Evolutionary conservation across 35 echinoderm and acorn worm genomes (phyloP), one percentile per base, ranked within the genome.

Genomic region (Apostichopus parvimensis): DNA sequence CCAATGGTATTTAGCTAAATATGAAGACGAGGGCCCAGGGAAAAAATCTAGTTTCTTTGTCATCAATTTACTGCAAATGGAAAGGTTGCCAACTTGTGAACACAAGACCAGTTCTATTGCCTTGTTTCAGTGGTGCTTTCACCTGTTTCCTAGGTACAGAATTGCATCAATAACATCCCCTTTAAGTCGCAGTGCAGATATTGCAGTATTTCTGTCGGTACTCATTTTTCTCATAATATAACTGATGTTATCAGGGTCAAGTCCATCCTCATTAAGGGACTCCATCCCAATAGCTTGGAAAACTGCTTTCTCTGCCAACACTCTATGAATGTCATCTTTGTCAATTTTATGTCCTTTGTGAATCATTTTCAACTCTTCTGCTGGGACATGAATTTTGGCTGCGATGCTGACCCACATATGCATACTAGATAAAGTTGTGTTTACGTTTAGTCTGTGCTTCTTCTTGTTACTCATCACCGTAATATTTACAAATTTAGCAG

Each of bases 221-320:
- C 80, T 91, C 45, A 93, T 86, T 53, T 92, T 82, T 18, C 57
- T 26, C 72, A 95, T 88, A 4, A 98, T 79, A 15, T 72, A 84
- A 28, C 91, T 76, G 59, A 98, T 86, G 72, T 93, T 77, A 5
- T 59, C 57, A 3, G 83, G 21, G 25, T 93, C 85, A 15, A 98
- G 78, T 14, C 90, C 94, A 18, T 95, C 93, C 84, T 98, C 96
- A 73, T 75, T 94, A 75, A 95, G 92, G 53, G 89, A 77, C 54
- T 77, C 80, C 20, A 95, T 94, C 77, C 96, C 96, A 24, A 98
- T 95, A n/a, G 96, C 96, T 92, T 98, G 96, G 75, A 98, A 98
- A 9, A 98, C 84, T 7, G 96, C 96, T 73, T 80, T 92, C 53
- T 98, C 90, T 23, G 10, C 92, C 5, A 95, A 25, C 66, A 68